Evolutionary conservation across 92 coral and sea anemone species (phyloP), one percentile per base, ranked within the genome.

Genomic region (Epizoanthus illoricatus): DNA sequence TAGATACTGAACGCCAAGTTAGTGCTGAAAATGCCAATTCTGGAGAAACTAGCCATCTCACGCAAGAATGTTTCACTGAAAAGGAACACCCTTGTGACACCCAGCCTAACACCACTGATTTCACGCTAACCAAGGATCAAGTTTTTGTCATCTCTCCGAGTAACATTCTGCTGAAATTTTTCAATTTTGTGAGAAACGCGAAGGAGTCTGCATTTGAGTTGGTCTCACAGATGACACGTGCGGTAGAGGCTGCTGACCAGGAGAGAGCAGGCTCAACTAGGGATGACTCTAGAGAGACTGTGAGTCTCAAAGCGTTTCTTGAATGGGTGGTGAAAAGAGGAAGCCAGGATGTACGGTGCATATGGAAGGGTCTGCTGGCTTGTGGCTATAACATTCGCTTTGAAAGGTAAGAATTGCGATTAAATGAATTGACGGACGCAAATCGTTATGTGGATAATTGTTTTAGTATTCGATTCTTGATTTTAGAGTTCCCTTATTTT

Each of bases 321-420:
- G 88, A 75, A 24, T 96, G 95, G 95, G 92, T 85, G n/a, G 71
- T 81, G 49, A 65, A 21, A 8, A 87, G 90, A 54, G 86, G 87
- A 20, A 73, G 54, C 36, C 95, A 87, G 68, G 91, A 88, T 79
- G 89, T 88, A 62, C 90, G 99, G 36, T 58, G 85, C 9, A 78
- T 93, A 71, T 96, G 98, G 98, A 93, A 91, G 80, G 98, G 94
- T 18, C 59, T 91, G 12, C 87, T 88, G 36, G 96, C 96, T 56
- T 96, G 99, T 84, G 99, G 99, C 43, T 96, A 93, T 80, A 94
- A 93, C 80, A 83, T 96, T 43, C 88, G 85, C 41, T 91, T 93
- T 74, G 87, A 90, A 80, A 91, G 99, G 99, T 93, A 40, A 54
- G 91, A 64, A 10, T 28, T 24, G 36, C 65, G 40, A 9, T 54